Conservation (phyloP, 2,113 vertebrate species). For the Blennius ocellaris region DNA sequence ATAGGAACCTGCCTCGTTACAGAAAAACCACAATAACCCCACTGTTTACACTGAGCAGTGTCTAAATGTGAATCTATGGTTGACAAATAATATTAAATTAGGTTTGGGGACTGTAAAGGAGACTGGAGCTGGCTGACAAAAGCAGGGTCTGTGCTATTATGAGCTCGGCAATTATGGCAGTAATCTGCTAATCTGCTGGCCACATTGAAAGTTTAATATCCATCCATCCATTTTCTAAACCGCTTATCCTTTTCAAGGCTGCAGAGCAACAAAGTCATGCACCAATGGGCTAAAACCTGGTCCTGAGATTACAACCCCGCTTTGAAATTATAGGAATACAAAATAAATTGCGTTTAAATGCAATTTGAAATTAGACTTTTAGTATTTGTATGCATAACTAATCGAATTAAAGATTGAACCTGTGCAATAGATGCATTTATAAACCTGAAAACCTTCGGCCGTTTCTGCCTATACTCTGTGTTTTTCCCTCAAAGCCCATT, state of each 20-base stretch:
- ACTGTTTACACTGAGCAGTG: background rate
- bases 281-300: background rate
- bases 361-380: too few species aligned
- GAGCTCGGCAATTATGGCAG: slow-evolving; percentile 47
- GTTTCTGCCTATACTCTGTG: too few species aligned
- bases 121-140: slow-evolving; percentile 18
- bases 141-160: slow-evolving; percentile 28
- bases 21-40: background rate
- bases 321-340: background rate
- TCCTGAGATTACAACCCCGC: background rate
- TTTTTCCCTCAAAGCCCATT: too few species aligned
- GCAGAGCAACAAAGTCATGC: slow-evolving; percentile 31
- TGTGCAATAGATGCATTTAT: too few species aligned
- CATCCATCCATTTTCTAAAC: slow-evolving; percentile 50
- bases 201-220: slow-evolving; percentile 50
- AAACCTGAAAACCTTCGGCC: too few species aligned
- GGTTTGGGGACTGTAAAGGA: background rate
- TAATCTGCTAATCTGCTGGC: slow-evolving; percentile 66
- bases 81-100: slow-evolving; percentile 42
- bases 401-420: too few species aligned
- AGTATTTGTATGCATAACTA: too few species aligned
- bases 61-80: background rate
- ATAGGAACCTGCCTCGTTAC: background rate
- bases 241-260: slow-evolving; percentile 33
- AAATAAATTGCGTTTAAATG: too few species aligned